Conservation (phyloP, 2,113 vertebrate species). For the Embiotoca jacksoni region DNA sequence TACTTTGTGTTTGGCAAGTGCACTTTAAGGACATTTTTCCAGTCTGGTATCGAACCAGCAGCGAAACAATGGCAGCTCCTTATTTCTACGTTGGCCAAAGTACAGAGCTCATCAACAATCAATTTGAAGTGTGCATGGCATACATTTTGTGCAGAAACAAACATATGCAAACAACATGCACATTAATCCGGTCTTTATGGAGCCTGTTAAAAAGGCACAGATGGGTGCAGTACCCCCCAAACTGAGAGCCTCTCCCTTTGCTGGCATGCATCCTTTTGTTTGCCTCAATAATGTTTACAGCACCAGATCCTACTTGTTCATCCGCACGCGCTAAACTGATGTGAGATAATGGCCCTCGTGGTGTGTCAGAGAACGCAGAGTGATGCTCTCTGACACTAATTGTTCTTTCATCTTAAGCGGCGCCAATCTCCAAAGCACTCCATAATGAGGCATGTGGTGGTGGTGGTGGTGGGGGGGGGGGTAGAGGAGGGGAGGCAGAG, state of each 20-base stretch:
- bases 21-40: constrained; percentile 35
- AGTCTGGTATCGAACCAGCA: constrained; percentile 7
- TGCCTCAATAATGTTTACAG: constrained; percentile 36
- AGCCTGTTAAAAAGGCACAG: constrained; percentile 1
- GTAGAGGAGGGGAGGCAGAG: neutral
- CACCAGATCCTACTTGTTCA: constrained; percentile 40
- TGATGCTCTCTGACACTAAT: constrained; percentile 71
- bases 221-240: neutral
- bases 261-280: constrained; percentile 32
- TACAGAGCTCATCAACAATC: constrained; percentile 1
- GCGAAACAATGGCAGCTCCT: neutral
- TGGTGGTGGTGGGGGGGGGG: neutral
- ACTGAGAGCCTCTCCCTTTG: neutral
- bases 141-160: neutral
- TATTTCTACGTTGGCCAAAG: constrained; percentile 4
- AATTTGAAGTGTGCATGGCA: neutral
- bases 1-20: neutral
- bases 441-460: constrained; percentile 46
- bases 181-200: constrained; percentile 5
- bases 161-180: constrained; percentile 10
- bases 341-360: constrained; percentile 54
- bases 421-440: constrained; percentile 54
- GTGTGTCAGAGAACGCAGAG: constrained; percentile 39
- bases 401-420: constrained; percentile 70
- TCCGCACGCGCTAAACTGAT: constrained; percentile 52